phyloP scores from a whole-genome alignment of 1,140 invertebrate genomes.

The Cherax destructor region DNA sequence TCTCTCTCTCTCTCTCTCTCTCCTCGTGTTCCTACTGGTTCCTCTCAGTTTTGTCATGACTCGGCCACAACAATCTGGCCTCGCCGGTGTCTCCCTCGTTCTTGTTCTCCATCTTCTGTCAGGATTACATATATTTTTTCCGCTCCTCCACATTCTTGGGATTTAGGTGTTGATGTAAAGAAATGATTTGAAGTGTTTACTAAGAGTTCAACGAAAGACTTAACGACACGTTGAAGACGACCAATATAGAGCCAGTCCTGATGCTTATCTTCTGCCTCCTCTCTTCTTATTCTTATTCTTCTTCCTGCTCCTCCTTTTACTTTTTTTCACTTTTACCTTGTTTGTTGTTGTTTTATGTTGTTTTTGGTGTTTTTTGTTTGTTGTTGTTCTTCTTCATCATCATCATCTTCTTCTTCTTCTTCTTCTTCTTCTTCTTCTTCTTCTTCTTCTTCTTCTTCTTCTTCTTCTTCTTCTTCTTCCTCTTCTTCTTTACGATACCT shows the following conservation, averaged over 20 bases:
- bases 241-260: not conserved
- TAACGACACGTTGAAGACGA: not conserved
- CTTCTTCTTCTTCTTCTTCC: too few species aligned
- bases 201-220: not conserved
- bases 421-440: not conserved
- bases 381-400: too few species aligned
- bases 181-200: conserved; percentile 6
- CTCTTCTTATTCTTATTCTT: not conserved
- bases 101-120: not conserved
- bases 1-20: too few species aligned
- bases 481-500: too few species aligned
- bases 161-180: conserved; percentile 27
- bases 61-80: conserved; percentile 26
- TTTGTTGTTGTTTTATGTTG: too few species aligned
- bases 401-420: not conserved
- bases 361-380: too few species aligned
- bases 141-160: not conserved
- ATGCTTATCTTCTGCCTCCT: too few species aligned
- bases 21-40: not conserved
- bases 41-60: not conserved
- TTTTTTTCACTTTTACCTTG: too few species aligned
- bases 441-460: not conserved
- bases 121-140: not conserved
- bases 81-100: not conserved
- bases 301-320: too few species aligned